Conservation (phyloP, 2,888 invertebrate genomes). For the Oscheius sp. region DNA sequence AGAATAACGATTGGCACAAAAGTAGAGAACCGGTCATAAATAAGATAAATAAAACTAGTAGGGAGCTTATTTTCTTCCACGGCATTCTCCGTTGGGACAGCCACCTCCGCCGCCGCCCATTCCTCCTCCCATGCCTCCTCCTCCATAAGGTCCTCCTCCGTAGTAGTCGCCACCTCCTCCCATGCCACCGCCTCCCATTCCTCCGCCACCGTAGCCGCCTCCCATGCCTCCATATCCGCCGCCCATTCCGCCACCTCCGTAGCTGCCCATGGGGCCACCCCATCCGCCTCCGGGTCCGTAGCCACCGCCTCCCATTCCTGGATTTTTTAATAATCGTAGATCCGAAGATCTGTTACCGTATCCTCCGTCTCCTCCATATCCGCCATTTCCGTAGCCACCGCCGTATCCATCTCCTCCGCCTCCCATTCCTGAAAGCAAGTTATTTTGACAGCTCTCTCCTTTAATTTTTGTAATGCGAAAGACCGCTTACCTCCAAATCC, state of each 20-base stretch:
- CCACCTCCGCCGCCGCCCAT: constrained; percentile 31
- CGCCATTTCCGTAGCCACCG: constrained; percentile 13
- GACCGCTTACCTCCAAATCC: background rate
- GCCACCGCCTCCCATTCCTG: constrained; percentile 7
- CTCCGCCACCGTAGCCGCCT: constrained; percentile 46
- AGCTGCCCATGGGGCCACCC: constrained; percentile 40
- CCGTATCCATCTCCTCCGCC: constrained; percentile 14
- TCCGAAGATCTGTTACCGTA: background rate
- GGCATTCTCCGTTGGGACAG: constrained; percentile 42
- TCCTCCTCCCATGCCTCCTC: constrained; percentile 21
- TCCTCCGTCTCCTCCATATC: constrained; percentile 15
- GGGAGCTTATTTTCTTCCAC: constrained; percentile 28
- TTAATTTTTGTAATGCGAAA: too few species aligned
- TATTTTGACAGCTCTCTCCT: background rate
- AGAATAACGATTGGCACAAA: background rate
- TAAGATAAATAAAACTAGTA: constrained; percentile 16
- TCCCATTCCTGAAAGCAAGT: constrained; percentile 29
- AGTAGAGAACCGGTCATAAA: constrained; percentile 7
- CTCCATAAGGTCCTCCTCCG: constrained; percentile 32
- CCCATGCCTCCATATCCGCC: constrained; percentile 44
- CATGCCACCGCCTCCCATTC: constrained; percentile 25
- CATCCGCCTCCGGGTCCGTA: constrained; percentile 15
- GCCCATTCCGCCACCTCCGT: constrained; percentile 21
- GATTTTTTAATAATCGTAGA: background rate
- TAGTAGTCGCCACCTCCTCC: constrained; percentile 10